Base-by-base conservation (phyloP, 2,888 invertebrate genomes). In the Cyclophora albipunctata region DNA sequence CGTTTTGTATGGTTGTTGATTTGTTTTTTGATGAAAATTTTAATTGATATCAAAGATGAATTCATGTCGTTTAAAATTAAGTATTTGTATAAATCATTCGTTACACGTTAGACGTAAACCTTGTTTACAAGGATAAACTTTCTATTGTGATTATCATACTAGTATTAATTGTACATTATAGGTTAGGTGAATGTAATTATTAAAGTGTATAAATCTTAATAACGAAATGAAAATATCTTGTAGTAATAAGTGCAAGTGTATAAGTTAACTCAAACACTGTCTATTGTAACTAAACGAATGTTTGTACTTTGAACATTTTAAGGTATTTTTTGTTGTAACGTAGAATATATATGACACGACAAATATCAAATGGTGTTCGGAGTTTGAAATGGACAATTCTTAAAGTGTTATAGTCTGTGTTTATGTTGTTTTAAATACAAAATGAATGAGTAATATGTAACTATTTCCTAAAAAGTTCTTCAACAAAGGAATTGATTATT, bases 141-240 rank as follows among this genome's bases (percentile, higher is more conserved):
- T 68, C 56, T 62, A 75, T 73, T 78, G 74, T 78, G 73, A 76
- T 75, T 75, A 71, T 70, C 66, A 66, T 43, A 33, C 33, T 67
- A 69, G 65, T 58, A 49, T 33, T 69, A 71, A 65, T 56, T 72
- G 65, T 70, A 70, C 60, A 65, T 59, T 59, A 53, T 71, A 70
- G 63, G 37, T 5, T 70, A 58, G 53, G 66, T 57, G 52, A 62
- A 55, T 60, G 46, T 61, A 62, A 65, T 61, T 62, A 61, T 67
- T 55, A 59, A 66, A 73, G 69, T 76, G 70, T 71, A 61, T 57
- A 72, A 69, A 65, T 66, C 63, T 61, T 62, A 62, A 64, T 55
- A 57, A 63, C 62, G 54, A 53, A 57, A 63, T 63, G 54, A 53
- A 57, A 54, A 53, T 59, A 58, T 57, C 53, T 53, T 51, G 45